A percentile compares a stretch with the other conserved stretches of the same genome.
These are phyloP conservation scores for Alloscopus bannaensis DNA, from an alignment of 2,888 invertebrate species.

Conservation along the genomic window DNA sequence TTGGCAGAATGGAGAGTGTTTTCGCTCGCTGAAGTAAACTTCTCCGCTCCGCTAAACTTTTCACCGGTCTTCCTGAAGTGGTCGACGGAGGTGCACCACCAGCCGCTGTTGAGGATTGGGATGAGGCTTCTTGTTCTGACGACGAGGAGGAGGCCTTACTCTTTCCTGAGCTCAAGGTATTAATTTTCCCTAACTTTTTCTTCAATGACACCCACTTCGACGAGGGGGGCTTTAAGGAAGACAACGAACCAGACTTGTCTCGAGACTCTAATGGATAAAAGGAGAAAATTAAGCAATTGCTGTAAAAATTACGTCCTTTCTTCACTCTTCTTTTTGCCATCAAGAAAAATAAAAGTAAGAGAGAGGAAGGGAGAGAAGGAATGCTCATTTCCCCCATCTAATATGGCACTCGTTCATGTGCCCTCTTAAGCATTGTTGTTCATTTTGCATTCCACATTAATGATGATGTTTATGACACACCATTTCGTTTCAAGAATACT, in stretches of 20 bases:
- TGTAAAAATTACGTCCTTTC: not conserved
- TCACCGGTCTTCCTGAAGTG: slow-evolving; percentile 33
- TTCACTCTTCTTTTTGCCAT: too few species aligned
- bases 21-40: slow-evolving; percentile 72
- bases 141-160: slow-evolving; percentile 49
- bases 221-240: slow-evolving; percentile 71
- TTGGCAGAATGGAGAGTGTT: slow-evolving; percentile 72
- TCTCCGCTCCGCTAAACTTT: slow-evolving; percentile 68
- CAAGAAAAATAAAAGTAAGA: too few species aligned
- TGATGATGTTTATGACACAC: too few species aligned
- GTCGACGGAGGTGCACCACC: slow-evolving; percentile 1
- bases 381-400: too few species aligned
- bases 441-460: too few species aligned
- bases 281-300: slow-evolving; percentile 7
- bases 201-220: slow-evolving; percentile 72
- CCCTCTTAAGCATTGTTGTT: too few species aligned
- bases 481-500: too few species aligned
- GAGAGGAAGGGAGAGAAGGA: too few species aligned
- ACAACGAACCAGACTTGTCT: slow-evolving; percentile 71
- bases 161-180: slow-evolving; percentile 53
- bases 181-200: slow-evolving; percentile 71
- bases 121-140: slow-evolving; percentile 23
- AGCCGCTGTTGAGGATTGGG: slow-evolving; percentile 12
- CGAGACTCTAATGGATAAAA: slow-evolving; percentile 64
- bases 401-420: too few species aligned